Conservation (phyloP, 2,113 vertebrate genomes). For the Sisor rabdophorus region DNA sequence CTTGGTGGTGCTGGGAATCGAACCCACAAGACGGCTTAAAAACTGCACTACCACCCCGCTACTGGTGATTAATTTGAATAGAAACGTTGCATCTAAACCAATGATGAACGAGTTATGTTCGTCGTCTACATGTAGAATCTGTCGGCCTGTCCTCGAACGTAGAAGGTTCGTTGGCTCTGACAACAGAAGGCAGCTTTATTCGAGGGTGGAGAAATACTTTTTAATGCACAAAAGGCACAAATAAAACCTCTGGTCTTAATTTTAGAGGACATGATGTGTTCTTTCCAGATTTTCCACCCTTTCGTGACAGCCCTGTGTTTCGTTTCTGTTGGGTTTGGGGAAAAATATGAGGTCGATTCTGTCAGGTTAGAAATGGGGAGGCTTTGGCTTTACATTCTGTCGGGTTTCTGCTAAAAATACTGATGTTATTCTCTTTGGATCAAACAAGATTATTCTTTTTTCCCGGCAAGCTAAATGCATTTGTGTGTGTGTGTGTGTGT, state of each 20-base stretch:
- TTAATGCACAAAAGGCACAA: slow-evolving; percentile 57
- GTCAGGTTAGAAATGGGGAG: slow-evolving; percentile 46
- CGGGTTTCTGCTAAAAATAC: slow-evolving; percentile 57
- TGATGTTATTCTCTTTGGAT: slow-evolving; percentile 59
- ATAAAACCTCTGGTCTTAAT: slow-evolving; percentile 71
- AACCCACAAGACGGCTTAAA: too few species aligned
- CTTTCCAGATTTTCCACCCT: slow-evolving; percentile 54
- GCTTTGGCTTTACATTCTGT: slow-evolving; percentile 41
- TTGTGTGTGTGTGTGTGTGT: slow-evolving; percentile 6
- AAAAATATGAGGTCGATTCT: slow-evolving; percentile 60
- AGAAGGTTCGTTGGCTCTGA: slow-evolving; percentile 12
- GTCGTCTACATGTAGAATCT: too few species aligned
- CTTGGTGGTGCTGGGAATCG: too few species aligned
- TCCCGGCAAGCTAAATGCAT: slow-evolving; percentile 14
- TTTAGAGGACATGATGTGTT: slow-evolving; percentile 56
- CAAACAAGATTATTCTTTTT: slow-evolving; percentile 40
- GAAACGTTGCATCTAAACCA: too few species aligned
- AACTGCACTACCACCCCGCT: too few species aligned
- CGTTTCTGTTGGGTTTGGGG: slow-evolving; percentile 51
- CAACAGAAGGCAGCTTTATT: slow-evolving; percentile 76
- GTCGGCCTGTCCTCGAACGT: slow-evolving; percentile 74
- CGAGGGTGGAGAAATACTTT: slow-evolving; percentile 64
- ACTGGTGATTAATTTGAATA: too few species aligned
- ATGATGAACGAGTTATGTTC: too few species aligned
- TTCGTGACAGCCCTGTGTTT: slow-evolving; percentile 29